These are phyloP conservation scores for Bemisia tabaci DNA, from an alignment of 1,140 invertebrate species.

Conservation along the genomic window DNA sequence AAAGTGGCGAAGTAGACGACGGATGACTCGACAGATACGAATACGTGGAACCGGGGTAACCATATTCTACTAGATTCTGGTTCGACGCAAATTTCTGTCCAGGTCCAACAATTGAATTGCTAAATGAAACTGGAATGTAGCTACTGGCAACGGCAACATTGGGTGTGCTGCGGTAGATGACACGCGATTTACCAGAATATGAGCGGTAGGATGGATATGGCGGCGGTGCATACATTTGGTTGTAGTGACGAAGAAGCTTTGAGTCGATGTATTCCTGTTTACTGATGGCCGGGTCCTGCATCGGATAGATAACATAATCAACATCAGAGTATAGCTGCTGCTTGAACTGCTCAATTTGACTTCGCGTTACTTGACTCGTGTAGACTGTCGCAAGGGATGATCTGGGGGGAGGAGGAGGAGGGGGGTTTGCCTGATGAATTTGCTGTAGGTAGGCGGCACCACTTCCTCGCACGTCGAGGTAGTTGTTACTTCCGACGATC, in stretches of 20 bases:
- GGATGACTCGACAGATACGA: constrained; percentile 51
- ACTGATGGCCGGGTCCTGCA: constrained; percentile 73
- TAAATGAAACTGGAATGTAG: constrained; percentile 18
- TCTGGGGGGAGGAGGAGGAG: constrained; percentile 37
- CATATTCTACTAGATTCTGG: constrained; percentile 22
- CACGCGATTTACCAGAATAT: constrained; percentile 43
- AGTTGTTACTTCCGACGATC: constrained; percentile 49
- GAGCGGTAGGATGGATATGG: constrained; percentile 35
- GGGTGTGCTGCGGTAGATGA: constrained; percentile 66
- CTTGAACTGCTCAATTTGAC: constrained; percentile 62
- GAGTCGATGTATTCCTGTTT: constrained; percentile 81
- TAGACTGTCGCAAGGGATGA: constrained; percentile 23
- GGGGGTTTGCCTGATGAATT: constrained; percentile 25
- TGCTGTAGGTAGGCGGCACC: constrained; percentile 33
- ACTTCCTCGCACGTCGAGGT: constrained; percentile 48
- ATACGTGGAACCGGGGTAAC: constrained; percentile 37
- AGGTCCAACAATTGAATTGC: constrained; percentile 13
- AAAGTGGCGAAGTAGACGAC: constrained; percentile 37
- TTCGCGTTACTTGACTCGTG: constrained; percentile 20
- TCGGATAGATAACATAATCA: constrained; percentile 77
- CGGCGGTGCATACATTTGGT: constrained; percentile 31
- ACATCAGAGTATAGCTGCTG: constrained; percentile 77
- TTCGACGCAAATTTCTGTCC: constrained; percentile 25
- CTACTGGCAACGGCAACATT: constrained; percentile 37
- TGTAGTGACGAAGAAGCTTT: constrained; percentile 38